Evolutionary conservation across 1,140 invertebrate genomes (phyloP).

Genomic region (Drosophila funebris): DNA sequence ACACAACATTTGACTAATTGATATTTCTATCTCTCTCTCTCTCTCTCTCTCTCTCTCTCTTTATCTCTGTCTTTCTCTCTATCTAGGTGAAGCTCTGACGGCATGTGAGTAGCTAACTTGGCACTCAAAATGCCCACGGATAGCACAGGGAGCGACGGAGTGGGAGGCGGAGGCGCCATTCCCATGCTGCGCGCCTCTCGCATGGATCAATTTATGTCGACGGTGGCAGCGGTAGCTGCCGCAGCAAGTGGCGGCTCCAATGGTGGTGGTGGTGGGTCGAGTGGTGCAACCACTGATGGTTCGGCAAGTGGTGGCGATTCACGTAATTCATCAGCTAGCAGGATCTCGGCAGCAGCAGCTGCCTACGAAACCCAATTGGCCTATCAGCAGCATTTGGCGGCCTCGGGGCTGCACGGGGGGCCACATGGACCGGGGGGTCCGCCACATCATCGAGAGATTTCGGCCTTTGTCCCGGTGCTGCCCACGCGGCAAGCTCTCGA

Average conservation of each 20-base stretch:
- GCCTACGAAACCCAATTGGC: slow-evolving; percentile 88
- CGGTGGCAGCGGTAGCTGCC: slow-evolving; percentile 72
- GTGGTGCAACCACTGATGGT: slow-evolving; percentile 34
- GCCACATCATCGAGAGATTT: slow-evolving; percentile 88
- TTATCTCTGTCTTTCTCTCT: background rate
- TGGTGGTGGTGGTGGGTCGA: background rate
- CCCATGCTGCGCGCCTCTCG: slow-evolving; percentile 81
- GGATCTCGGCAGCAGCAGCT: slow-evolving; percentile 74
- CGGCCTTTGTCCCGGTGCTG: slow-evolving; percentile 92
- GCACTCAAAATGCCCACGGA: slow-evolving; percentile 77
- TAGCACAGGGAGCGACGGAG: slow-evolving; percentile 63
- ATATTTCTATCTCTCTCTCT: slow-evolving; percentile 44
- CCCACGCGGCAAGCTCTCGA: slow-evolving; percentile 88
- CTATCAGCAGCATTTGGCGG: slow-evolving; percentile 88
- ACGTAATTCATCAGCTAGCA: slow-evolving; percentile 84
- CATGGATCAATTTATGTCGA: slow-evolving; percentile 86
- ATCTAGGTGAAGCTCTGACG: slow-evolving; percentile 58
- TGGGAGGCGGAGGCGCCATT: slow-evolving; percentile 59
- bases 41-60: slow-evolving; percentile 1
- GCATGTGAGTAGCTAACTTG: slow-evolving; percentile 51
- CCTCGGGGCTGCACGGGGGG: slow-evolving; percentile 84
- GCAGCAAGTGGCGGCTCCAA: slow-evolving; percentile 26
- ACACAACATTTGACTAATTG: slow-evolving; percentile 73
- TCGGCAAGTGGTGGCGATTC: slow-evolving; percentile 84
- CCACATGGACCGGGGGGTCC: slow-evolving; percentile 44